Conservation (phyloP, 1,140 invertebrate species). For the Ditylenchus dipsaci region DNA sequence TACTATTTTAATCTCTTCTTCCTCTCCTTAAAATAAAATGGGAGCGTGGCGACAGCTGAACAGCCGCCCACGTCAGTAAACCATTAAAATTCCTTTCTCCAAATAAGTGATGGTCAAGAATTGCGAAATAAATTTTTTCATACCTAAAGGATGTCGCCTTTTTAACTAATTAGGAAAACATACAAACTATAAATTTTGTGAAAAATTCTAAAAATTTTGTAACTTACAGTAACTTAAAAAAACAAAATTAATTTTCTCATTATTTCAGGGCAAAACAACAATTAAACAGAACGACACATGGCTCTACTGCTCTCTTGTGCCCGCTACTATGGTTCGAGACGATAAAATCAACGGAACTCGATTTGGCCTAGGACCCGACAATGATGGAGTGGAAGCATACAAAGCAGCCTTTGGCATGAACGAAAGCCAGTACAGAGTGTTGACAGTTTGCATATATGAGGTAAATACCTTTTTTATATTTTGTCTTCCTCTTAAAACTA, state of each 20-base stretch:
- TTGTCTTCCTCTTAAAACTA: not conserved
- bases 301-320: slow-evolving; percentile 28
- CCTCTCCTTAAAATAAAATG: no score
- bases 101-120: no score
- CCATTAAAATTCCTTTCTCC: no score
- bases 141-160: no score
- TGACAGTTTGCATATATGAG: slow-evolving; percentile 38
- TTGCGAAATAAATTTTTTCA: no score
- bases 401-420: slow-evolving; percentile 22
- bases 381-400: slow-evolving; percentile 17
- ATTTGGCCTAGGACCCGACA: slow-evolving; percentile 30
- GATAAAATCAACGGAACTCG: slow-evolving; percentile 24
- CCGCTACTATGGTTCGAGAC: slow-evolving; percentile 17
- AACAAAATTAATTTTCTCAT: not conserved
- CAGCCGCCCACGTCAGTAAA: no score
- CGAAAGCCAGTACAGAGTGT: slow-evolving; percentile 25
- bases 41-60: no score
- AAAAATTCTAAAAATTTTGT: no score
- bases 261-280: slow-evolving; percentile 19
- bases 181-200: no score
- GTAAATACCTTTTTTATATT: slow-evolving; percentile 5
- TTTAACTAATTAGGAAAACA: no score
- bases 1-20: no score
- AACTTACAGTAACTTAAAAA: no score
- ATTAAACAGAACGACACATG: slow-evolving; percentile 26